A percentile compares a stretch with the other conserved stretches of the same genome.
These are phyloP conservation scores for Tapirus indicus DNA, from an alignment of 2,797 vertebrate species.

Conservation along the genomic window DNA sequence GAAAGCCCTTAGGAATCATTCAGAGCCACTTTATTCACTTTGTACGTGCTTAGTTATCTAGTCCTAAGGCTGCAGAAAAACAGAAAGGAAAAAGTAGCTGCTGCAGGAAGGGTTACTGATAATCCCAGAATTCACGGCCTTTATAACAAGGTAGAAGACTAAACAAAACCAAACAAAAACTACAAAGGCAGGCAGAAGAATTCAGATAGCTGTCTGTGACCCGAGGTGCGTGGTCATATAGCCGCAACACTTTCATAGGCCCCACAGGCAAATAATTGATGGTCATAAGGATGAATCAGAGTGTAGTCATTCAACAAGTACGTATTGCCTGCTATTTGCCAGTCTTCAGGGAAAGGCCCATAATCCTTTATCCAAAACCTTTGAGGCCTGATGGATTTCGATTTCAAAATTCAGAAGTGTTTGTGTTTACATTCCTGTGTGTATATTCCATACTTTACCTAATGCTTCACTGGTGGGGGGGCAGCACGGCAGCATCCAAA, in stretches of 20 bases:
- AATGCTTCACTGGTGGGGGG: neutral
- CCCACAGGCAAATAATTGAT: slow-evolving; percentile 13
- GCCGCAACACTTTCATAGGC: neutral
- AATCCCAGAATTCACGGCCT: slow-evolving; percentile 39
- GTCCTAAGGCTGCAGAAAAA: slow-evolving; percentile 7
- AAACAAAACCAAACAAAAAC: neutral
- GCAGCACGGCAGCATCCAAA: neutral
- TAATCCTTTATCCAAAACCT: neutral
- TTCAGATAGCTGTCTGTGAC: neutral
- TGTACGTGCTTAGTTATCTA: neutral
- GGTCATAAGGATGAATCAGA: slow-evolving; percentile 18
- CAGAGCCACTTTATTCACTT: neutral
- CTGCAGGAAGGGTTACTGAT: neutral
- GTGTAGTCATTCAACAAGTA: neutral
- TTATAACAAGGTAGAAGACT: slow-evolving; percentile 11
- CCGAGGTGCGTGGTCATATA: neutral
- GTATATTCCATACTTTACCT: neutral
- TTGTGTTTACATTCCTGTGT: neutral
- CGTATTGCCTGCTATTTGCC: neutral
- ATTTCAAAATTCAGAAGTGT: slow-evolving; percentile 16
- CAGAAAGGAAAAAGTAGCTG: neutral
- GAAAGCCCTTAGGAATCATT: neutral
- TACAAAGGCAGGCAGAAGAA: neutral
- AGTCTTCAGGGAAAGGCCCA: neutral
- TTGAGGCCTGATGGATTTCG: neutral